phyloP scores from a whole-genome alignment of 1,140 invertebrate genomes.

The Leptinotarsa texana region DNA sequence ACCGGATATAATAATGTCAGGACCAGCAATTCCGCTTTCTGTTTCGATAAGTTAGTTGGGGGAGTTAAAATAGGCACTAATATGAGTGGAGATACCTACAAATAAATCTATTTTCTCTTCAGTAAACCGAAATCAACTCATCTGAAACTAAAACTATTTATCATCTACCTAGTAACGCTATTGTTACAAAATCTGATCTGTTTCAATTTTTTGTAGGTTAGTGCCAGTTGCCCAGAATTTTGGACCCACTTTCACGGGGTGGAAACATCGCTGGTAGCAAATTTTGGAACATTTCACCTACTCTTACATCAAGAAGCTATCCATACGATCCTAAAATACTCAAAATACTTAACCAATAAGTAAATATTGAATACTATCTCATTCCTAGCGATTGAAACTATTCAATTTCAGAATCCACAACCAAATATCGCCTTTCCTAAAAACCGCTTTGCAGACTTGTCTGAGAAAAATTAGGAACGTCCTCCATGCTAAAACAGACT shows the following conservation, averaged over 20 bases:
- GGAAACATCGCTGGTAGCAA: constrained; percentile 75
- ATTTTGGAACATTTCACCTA: constrained; percentile 67
- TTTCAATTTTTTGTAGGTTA: constrained; percentile 61
- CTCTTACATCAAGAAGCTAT: constrained; percentile 75
- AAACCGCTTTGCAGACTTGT: constrained; percentile 22
- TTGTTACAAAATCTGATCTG: background rate
- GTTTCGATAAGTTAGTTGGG: too few relatives aligned
- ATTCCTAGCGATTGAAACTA: background rate
- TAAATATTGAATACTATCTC: constrained; percentile 42
- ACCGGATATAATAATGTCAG: too few relatives aligned
- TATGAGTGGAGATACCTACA: too few relatives aligned
- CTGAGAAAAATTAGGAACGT: constrained; percentile 29
- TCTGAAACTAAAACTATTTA: too few relatives aligned
- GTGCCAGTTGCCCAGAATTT: constrained; percentile 82
- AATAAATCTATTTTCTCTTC: too few relatives aligned
- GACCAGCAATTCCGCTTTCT: too few relatives aligned
- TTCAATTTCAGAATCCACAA: constrained; percentile 38
- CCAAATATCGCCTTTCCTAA: constrained; percentile 32
- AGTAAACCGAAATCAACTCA: too few relatives aligned
- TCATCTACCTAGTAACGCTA: too few relatives aligned
- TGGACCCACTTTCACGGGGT: constrained; percentile 79
- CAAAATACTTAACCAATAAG: constrained; percentile 59
- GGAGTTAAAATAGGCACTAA: too few relatives aligned
- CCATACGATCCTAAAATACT: constrained; percentile 69
- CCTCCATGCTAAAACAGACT: constrained; percentile 57